These are phyloP conservation scores for Beris morrisii DNA, from an alignment of 2,888 invertebrate species.

Conservation along the genomic window DNA sequence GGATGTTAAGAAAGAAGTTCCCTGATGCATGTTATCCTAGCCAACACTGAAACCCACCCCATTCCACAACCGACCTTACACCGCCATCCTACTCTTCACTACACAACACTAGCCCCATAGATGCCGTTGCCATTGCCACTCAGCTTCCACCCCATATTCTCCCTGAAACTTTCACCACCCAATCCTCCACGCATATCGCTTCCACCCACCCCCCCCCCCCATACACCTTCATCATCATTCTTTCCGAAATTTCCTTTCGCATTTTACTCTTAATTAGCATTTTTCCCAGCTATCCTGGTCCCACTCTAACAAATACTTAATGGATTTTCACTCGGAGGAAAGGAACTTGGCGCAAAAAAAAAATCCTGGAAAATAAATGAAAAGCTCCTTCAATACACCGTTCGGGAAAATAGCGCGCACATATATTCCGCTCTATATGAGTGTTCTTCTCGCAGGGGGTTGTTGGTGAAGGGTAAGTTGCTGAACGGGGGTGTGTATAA, in stretches of 20 bases:
- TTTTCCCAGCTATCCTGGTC: slow-evolving; percentile 35
- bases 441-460: slow-evolving; percentile 14
- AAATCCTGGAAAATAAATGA: slow-evolving; percentile 31
- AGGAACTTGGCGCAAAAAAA: slow-evolving; percentile 20
- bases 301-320: slow-evolving; percentile 38
- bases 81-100: no score
- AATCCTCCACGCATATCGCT: slow-evolving; percentile 3
- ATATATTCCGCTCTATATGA: slow-evolving; percentile 26
- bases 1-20: no score
- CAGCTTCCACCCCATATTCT: no score
- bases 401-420: slow-evolving; percentile 29
- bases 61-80: no score
- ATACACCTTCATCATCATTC: slow-evolving; percentile 13
- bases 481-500: background rate
- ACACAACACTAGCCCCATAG: no score
- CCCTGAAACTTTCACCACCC: background rate
- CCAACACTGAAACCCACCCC: no score
- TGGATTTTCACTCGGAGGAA: slow-evolving; percentile 36
- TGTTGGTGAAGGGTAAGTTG: slow-evolving; percentile 8
- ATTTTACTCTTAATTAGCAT: slow-evolving; percentile 40
- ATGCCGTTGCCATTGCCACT: no score
- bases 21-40: no score
- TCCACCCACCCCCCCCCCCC: background rate
- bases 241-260: slow-evolving; percentile 35
- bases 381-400: slow-evolving; percentile 25